Evolutionary conservation across 2,888 invertebrate species (phyloP), one percentile per base, ranked within the genome.

Genomic region (Euspilapteryx auroguttella): DNA sequence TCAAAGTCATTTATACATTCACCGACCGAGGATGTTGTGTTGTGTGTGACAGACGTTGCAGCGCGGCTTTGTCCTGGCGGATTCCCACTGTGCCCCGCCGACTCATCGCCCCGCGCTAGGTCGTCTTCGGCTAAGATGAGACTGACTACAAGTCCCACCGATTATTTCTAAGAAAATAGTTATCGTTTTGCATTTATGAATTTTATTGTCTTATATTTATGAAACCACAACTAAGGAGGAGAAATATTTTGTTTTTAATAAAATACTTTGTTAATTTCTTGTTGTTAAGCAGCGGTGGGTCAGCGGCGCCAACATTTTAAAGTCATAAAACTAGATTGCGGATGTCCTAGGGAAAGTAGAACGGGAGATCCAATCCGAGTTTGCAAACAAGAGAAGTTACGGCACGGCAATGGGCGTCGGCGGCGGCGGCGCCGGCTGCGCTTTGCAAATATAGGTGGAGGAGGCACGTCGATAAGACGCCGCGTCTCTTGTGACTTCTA

Each of bases 371-470:
- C 73, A 75, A 73, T 75, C 73, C 55, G 55, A 73, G 68, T 75
- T 71, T 59, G 68, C 68, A 75, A 75, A 75, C 69, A 75, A 73
- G 73, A 58, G 65, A 68, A 68, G 69, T 75, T 69, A 64, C 51
- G 56, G 52, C 40, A 44, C 34, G 44, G 25, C 21, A 30, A 44
- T 36, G n/a, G 41, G 47, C 45, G 48, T 53, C 46, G 46, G 48
- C 49, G 52, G 46, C 45, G 49, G 41, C 40, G 44, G 23, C 7
- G 25, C 13, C 28, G 25, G 27, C 39, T 49, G 49, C 55, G 51
- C 58, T 56, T 51, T 48, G 61, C 58, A 65, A 65, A 66, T 8
- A 66, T 62, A 65, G 54, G 50, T 54, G 22, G 24, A 29, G 20
- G 55, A 52, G 62, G 56, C 56, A 51, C 58, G 58, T 52, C 61